These are phyloP conservation scores for Callosobruchus maculatus DNA, from an alignment of 2,888 invertebrate genomes.

Conservation along the genomic window DNA sequence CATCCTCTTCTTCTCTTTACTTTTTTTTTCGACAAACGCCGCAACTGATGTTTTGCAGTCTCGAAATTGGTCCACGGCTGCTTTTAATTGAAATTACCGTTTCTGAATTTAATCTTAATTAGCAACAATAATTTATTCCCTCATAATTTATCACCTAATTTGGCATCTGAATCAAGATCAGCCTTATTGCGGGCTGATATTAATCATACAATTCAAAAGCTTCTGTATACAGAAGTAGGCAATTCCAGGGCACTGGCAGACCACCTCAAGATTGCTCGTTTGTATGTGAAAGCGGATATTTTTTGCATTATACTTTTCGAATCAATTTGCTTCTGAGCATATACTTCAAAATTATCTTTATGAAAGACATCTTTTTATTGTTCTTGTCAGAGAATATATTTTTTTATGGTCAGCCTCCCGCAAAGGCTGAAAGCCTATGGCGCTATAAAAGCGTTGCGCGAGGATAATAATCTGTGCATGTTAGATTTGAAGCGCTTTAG, in stretches of 20 bases:
- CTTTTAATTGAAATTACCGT: conserved; percentile 20
- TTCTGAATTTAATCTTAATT: conserved; percentile 21
- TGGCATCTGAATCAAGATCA: conserved; percentile 8
- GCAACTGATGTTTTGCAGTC: conserved; percentile 18
- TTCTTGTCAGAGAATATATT: no score
- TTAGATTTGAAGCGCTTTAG: no score
- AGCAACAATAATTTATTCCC: conserved; percentile 17
- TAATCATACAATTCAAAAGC: background rate
- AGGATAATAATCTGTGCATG: no score
- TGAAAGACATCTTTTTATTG: no score
- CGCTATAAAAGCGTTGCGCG: no score
- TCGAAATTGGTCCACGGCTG: conserved; percentile 17
- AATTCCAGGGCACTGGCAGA: background rate
- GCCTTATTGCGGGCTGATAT: background rate
- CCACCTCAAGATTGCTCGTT: no score
- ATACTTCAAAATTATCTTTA: no score
- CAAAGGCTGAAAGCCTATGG: no score
- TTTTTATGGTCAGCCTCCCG: no score
- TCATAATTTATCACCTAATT: conserved; percentile 20
- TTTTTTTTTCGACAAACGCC: conserved; percentile 14
- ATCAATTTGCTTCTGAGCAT: no score
- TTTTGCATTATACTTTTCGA: no score
- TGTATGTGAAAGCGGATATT: no score
- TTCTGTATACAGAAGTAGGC: background rate
- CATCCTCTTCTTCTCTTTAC: conserved; percentile 17